Base-by-base conservation (phyloP, 2,113 vertebrate genomes). In the Ageneiosus marmoratus region DNA sequence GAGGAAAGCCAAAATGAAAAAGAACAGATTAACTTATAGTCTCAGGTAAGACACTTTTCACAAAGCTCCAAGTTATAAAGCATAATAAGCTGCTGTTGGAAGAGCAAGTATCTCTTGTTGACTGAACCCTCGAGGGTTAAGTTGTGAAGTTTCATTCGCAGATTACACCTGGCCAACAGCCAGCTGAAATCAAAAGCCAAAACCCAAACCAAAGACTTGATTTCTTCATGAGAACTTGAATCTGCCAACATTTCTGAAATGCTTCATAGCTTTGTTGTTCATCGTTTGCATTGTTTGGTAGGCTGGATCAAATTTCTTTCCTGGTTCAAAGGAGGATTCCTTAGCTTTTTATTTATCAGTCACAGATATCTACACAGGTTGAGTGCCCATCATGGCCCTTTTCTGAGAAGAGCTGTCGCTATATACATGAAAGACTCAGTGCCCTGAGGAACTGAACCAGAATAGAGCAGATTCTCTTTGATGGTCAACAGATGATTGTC, bases 261-360 rank as follows among this genome's bases (percentile, higher is more conserved):
- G 69, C 53, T 76, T 80, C 15, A 24, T 3, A 18, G 4, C 24
- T 50, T 76, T 51, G 50, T 44, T 46, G 62, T 51, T 56, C 60
- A 56, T 81, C 24, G 41, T n/a, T 44, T 7, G 13, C 29, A 60
- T 82, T 76, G 27, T 78, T 62, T 37, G 48, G 53, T 73, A 32
- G n/a, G 48, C 18, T 4, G 48, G 72, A 62, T 84, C 34, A 16
- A 32, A 62, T 81, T 84, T 84, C 78, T 70, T 65, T 81, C 65
- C 77, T 83, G 48, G 58, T 81, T 44, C 55, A 20, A 20, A 51
- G 32, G 27, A 46, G 60, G 32, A 67, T 76, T 80, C 44, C 41
- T 62, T 18, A 41, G 15, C 60, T 12, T 70, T 41, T 29, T 18
- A 9, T 20, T 53, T 0, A 22, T 53, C 72, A 32, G 4, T 53